These are phyloP conservation scores for Drosophila orosa DNA, from an alignment of 1,140 invertebrate species.

Conservation along the genomic window DNA sequence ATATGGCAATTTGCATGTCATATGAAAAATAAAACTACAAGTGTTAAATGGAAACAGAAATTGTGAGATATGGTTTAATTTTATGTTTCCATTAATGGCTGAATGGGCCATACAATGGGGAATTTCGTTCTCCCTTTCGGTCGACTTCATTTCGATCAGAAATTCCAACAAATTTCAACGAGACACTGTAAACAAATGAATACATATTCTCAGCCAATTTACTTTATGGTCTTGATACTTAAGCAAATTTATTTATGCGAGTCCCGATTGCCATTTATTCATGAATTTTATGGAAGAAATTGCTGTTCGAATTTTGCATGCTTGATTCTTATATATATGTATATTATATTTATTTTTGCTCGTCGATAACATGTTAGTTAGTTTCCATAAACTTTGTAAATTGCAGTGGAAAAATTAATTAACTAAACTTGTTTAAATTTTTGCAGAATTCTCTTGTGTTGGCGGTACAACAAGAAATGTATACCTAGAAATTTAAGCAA, in stretches of 20 bases:
- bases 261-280: neutral
- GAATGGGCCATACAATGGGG: constrained; percentile 9
- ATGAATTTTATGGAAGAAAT: neutral
- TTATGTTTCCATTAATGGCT: constrained; percentile 18
- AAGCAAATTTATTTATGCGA: constrained; percentile 5
- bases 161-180: constrained; percentile 25
- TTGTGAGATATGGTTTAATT: constrained; percentile 25
- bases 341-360: neutral
- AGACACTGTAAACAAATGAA: constrained; percentile 40
- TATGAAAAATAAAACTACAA: constrained; percentile 6
- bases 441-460: neutral
- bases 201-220: constrained; percentile 31
- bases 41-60: constrained; percentile 26
- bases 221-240: constrained; percentile 10
- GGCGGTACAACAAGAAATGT: no score
- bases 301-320: neutral
- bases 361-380: neutral
- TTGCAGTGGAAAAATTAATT: neutral
- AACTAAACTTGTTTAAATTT: neutral
- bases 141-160: constrained; percentile 19
- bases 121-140: constrained; percentile 2
- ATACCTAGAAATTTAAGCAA: neutral
- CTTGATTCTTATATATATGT: no score
- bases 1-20: constrained; percentile 29
- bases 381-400: neutral